Base-by-base conservation (phyloP, 2,113 vertebrate genomes). In the Piaya cayana region DNA sequence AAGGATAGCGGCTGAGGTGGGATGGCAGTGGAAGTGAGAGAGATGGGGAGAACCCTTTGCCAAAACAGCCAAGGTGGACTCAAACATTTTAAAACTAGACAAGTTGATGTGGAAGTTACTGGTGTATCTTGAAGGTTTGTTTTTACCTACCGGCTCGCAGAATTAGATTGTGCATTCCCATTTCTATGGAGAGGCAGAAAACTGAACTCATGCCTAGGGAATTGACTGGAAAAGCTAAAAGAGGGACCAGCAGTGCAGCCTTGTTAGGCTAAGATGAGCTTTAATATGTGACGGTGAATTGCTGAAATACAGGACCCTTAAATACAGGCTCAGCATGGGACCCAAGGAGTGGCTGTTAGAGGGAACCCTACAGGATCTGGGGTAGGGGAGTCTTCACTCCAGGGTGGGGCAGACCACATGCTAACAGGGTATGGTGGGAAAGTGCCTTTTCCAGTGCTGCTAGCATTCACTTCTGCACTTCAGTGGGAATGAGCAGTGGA, bases 31-130 rank as follows among this genome's bases (percentile, higher is more conserved):
- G 23, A 55, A n/a, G 15, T 30, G 42, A 5, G 7, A 56, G 7
- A 15, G 36, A 29, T 20, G 0, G 0, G 15, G 13, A 27, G 10
- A 43, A 11, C 14, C 36, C 20, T 53, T 63, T 70, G 50, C 21
- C 62, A 82, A 69, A 60, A 16, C 39, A 81, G 37, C 37, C 11
- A 21, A 16, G 30, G 16, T 47, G 49, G 16, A 36, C 39, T 59
- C 55, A 20, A 53, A 26, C 2, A 45, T 29, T 4, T 0, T 3
- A 68, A 74, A 92, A 47, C 18, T 3, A 12, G 65, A 12, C 37
- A 69, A 65, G 50, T 27, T 78, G 42, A 6, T 43, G 27, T 56
- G 62, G 30, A 53, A 67, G 42, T 49, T 27, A 2, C 52, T 50
- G 53, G 23, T 18, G 2, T 75, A 12, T 67, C n/a, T 21, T 60